Evolutionary conservation across 2,888 invertebrate genomes (phyloP), one percentile per base, ranked within the genome.

Genomic region (Brachyptera risi): DNA sequence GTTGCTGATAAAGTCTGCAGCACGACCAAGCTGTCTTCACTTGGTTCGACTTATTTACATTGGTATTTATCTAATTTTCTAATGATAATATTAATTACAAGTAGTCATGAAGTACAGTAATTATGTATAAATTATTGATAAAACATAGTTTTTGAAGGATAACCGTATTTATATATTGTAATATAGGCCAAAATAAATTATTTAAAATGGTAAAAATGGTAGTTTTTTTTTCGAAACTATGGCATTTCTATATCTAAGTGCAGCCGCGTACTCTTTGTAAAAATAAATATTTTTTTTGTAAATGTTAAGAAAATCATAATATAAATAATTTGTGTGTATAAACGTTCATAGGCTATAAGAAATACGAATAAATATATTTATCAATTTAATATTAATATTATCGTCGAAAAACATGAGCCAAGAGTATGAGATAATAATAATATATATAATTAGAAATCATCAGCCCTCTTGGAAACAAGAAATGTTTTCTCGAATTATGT

Each of bases 111-210:
- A n/a, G n/a, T n/a, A n/a, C n/a, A n/a, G n/a, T n/a, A n/a, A n/a
- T n/a, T n/a, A n/a, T n/a, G n/a, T 31, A 31, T 31, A 11, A 5
- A 31, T 31, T 31, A 40, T 40, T 40, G 40, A 7, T 40, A 4
- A 40, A 40, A 40, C 50, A 26, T 21, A 50, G 5, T 44, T 54
- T 51, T 44, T 37, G 54, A 63, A 60, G 44, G 24, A 21, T 23
- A 27, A 11, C 58, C 51, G 51, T 58, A 60, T 63, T 49, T 57
- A 58, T 56, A 58, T 57, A 63, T 47, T 60, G 63, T 63, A 63
- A 56, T 47, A 62, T 59, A 62, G n/a, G n/a, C n/a, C n/a, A n/a
- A n/a, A 47, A 47, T 21, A 47, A 63, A 60, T 61, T 59, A 64
- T 59, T 64, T 61, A 19, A 54, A 57, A 59, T 58, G 60, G 56